Base-by-base conservation (phyloP, 2,888 invertebrate genomes). In the Eristalinus aeneus region DNA sequence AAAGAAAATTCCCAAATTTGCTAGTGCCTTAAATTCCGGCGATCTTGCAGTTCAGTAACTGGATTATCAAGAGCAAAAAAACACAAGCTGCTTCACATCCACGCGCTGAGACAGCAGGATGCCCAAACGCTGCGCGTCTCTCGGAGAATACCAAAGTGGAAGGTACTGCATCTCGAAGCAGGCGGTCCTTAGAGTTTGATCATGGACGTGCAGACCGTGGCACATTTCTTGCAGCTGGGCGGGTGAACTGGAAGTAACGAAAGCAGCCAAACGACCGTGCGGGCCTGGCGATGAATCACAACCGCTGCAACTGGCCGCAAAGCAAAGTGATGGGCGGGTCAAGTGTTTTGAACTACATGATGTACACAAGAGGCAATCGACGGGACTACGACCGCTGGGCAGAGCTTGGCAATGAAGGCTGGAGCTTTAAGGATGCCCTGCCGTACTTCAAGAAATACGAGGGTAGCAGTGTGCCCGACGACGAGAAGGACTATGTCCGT, bases 321-420 rank as follows among this genome's bases (percentile, higher is more conserved):
- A 97, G 97, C 2, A 97, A 96, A 91, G 96, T 96, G 0, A 94
- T 97, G 90, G 97, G 97, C 6, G 97, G 97, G 1, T 95, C 95
- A 9, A 96, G 96, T 86, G 95, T 96, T 0, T 93, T 97, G 10
- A 97, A 97, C 90, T 95, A 95, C 89, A 97, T 97, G 97, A 95
- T 96, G 89, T 96, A 96, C 89, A 96, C 96, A 0, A 93, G 96
- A 84, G 97, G 96, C 11, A 94, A 95, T 89, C 93, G 94, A 0
- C 92, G 93, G 3, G 97, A 97, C 90, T 97, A 96, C 90, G 95
- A 97, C 89, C 92, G 93, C 4, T 97, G 97, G 97, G 94, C 94
- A 12, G 93, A 93, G 0, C 90, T 95, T 89, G 97, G 96, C 0
- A 96, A 96, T 90, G 91, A 93, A 0, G 96, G 96, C 0, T 97